Evolutionary conservation across 2,888 invertebrate species (phyloP).

Genomic region (Stegana nigrithorax): DNA sequence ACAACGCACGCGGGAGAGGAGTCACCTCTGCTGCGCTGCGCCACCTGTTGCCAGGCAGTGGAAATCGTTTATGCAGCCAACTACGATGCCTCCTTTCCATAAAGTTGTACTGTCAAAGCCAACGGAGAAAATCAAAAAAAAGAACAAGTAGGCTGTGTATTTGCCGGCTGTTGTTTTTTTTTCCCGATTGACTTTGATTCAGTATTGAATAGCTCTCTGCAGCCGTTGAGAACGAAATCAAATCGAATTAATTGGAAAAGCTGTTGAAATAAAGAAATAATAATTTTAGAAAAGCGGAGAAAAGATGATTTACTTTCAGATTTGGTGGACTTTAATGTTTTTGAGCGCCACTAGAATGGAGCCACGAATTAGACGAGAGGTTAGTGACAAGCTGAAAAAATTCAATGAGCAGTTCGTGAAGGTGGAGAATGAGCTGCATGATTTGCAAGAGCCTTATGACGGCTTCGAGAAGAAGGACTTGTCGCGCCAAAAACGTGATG

Average conservation of each 20-base stretch:
- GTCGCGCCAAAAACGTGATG: slow-evolving; percentile 43
- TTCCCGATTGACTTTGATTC: background rate
- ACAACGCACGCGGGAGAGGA: no score
- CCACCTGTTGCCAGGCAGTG: background rate
- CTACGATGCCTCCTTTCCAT: no score
- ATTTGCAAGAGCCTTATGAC: slow-evolving; percentile 29
- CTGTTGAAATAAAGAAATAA: no score
- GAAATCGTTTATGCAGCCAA: background rate
- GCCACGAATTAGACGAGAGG: background rate
- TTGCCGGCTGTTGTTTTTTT: background rate
- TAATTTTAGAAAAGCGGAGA: background rate
- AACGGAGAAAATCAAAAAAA: background rate
- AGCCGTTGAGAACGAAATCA: background rate
- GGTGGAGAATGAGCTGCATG: slow-evolving; percentile 37
- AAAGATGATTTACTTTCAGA: slow-evolving; percentile 39
- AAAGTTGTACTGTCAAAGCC: background rate
- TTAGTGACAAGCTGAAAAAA: slow-evolving; percentile 33
- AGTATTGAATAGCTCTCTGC: background rate
- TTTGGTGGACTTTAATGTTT: slow-evolving; percentile 50
- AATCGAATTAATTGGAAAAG: no score
- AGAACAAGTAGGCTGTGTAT: background rate
- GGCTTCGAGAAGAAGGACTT: slow-evolving; percentile 24
- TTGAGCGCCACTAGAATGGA: slow-evolving; percentile 24
- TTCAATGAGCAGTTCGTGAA: slow-evolving; percentile 46
- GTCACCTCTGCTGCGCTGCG: no score